Evolutionary conservation across 2,888 invertebrate species (phyloP).

Genomic region (Luperina nickerlii): DNA sequence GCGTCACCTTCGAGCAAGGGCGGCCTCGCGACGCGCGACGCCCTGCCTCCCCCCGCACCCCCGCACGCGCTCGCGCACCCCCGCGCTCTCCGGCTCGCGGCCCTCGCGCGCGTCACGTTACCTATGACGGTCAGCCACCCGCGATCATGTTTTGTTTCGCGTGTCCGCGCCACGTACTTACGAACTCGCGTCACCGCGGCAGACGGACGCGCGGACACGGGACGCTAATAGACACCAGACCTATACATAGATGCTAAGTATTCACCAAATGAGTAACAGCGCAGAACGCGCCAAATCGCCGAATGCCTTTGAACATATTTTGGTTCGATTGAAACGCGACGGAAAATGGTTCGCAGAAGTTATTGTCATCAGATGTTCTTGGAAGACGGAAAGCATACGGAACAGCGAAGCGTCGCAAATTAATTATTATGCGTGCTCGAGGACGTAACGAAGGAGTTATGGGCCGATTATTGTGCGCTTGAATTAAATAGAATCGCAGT

Average conservation of each 20-base stretch:
- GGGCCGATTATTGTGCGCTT: slow-evolving; percentile 33
- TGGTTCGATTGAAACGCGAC: slow-evolving; percentile 38
- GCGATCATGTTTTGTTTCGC: slow-evolving; percentile 74
- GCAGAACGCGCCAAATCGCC: slow-evolving; percentile 56
- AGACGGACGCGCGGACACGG: slow-evolving; percentile 58
- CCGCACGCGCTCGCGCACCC: slow-evolving; percentile 54
- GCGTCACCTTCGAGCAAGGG: slow-evolving; percentile 88
- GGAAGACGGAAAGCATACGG: slow-evolving; percentile 51
- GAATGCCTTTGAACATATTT: slow-evolving; percentile 33
- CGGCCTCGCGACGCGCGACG: slow-evolving; percentile 77
- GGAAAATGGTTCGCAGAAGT: slow-evolving; percentile 43
- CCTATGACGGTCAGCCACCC: slow-evolving; percentile 77
- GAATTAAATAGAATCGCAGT: slow-evolving; percentile 44
- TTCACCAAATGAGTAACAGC: slow-evolving; percentile 58
- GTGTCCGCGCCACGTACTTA: slow-evolving; percentile 62
- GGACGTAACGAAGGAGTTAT: slow-evolving; percentile 37
- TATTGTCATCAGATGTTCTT: slow-evolving; percentile 54
- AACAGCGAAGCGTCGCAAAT: slow-evolving; percentile 34
- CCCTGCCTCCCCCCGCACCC: slow-evolving; percentile 54
- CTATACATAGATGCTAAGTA: slow-evolving; percentile 45
- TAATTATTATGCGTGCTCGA: slow-evolving; percentile 45
- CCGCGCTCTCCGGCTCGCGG: slow-evolving; percentile 62
- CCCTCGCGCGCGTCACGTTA: slow-evolving; percentile 80
- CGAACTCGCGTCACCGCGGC: slow-evolving; percentile 58
- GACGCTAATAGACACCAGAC: slow-evolving; percentile 61